Evolutionary conservation across 1,140 invertebrate genomes (phyloP).

Genomic region (Ylistrum balloti): DNA sequence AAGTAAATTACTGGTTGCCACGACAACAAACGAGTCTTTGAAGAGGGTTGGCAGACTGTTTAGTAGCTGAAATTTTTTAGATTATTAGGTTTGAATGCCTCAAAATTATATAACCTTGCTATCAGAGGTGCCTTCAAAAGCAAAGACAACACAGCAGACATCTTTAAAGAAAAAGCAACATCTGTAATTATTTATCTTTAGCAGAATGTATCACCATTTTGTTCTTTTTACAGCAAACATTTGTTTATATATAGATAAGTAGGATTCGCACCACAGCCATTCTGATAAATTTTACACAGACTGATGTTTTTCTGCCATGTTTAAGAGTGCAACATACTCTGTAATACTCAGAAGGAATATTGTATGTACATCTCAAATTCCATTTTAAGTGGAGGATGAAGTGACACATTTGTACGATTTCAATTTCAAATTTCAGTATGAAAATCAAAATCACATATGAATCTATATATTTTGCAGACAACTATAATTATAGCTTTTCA

Average conservation of each 20-base stretch:
- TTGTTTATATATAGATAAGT: too few species aligned
- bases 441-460: not conserved
- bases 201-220: not conserved
- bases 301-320: too few species aligned
- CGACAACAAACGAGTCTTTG: not conserved
- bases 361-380: too few species aligned
- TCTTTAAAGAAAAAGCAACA: too few species aligned
- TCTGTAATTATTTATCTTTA: not conserved
- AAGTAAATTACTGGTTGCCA: not conserved
- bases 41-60: not conserved
- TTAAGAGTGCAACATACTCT: too few species aligned
- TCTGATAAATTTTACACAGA: too few species aligned
- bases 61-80: not conserved
- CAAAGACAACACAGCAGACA: not conserved
- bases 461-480: not conserved
- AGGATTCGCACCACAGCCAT: too few species aligned
- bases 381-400: not conserved
- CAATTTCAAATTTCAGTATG: conserved; percentile 8
- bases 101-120: not conserved
- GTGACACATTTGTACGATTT: not conserved
- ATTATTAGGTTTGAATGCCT: not conserved
- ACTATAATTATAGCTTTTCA: not conserved
- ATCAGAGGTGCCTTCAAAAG: not conserved
- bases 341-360: too few species aligned
- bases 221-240: too few species aligned